These are phyloP conservation scores for mouse (Mus musculus) DNA, from an alignment of 2,113 vertebrate species.

Conservation along the genomic window DNA sequence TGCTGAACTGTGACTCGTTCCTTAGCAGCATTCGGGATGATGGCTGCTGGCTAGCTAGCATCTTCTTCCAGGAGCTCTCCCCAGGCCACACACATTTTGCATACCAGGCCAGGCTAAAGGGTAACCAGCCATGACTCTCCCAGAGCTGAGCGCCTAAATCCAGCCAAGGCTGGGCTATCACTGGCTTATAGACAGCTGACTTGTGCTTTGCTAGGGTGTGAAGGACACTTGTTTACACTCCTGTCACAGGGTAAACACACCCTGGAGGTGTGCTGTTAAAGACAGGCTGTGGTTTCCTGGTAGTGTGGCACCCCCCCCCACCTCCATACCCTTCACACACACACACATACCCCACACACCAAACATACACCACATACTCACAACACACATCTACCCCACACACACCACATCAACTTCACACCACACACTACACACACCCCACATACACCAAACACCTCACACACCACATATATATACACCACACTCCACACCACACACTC, in stretches of 20 bases:
- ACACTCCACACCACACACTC: no score
- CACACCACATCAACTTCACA: no score
- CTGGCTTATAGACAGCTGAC: neutral
- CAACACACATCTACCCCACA: neutral
- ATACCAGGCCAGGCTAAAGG: neutral
- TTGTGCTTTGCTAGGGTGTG: neutral
- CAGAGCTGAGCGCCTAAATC: neutral
- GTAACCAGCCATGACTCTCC: neutral
- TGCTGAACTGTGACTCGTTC: neutral
- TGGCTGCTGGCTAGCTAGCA: neutral
- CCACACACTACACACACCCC: no score
- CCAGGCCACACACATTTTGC: neutral
- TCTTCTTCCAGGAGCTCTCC: neutral
- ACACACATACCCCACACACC: no score
- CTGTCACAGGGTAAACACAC: neutral
- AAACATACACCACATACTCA: no score
- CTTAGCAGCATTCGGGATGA: neutral
- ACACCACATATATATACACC: no score
- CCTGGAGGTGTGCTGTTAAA: constrained; percentile 25
- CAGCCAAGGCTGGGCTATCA: neutral
- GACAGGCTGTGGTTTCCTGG: constrained; percentile 30
- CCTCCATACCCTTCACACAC: no score
- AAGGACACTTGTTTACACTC: constrained; percentile 43
- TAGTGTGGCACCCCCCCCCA: neutral
- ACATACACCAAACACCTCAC: no score